Base-by-base conservation (phyloP, 2,888 invertebrate genomes). In the Melanophora roralis region DNA sequence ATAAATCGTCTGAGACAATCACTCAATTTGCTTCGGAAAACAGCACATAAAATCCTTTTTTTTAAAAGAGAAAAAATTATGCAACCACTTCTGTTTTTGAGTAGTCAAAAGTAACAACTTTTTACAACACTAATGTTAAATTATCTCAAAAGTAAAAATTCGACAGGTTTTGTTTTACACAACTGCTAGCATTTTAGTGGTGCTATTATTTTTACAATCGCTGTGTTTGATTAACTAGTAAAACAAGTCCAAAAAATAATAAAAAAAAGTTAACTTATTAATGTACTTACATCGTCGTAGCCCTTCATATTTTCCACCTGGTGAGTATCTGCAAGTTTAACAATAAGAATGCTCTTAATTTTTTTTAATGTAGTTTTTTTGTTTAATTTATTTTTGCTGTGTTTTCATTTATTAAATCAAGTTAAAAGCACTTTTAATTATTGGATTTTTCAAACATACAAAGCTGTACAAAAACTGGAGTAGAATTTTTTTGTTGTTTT, bases 221-320 rank as follows among this genome's bases (percentile, higher is more conserved):
- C 27, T 27, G 27, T 27, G 27, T 27, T 27, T 27, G 27, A 27
- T 27, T 27, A 27, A n/a, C 14, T 6, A 14, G 14, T 40, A 40
- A n/a, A n/a, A 27, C 6, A 40, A 3, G 1, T 40, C n/a, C 0
- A 3, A n/a, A 40, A 1, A 7, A 16, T 40, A 14, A 45, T 27
- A 27, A 16, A 7, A n/a, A 8, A n/a, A n/a, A 27, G 40, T 32
- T 32, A 27, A 27, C 1, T n/a, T 40, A 14, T 43, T 27, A 5
- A 23, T 65, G 68, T 60, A 89, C 89, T 89, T 86, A 89, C 89
- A 85, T 89, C 89, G 82, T 88, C 89, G 78, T 85, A 88, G 72
- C 86, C 88, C 72, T 86, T 85, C 89, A 89, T 89, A 83, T 84
- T 88, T 67, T 87, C 85, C 77, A 83, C 78, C 81, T 84, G 84